Conservation (phyloP, 2,888 invertebrate genomes). For the Aethes cnicana region DNA sequence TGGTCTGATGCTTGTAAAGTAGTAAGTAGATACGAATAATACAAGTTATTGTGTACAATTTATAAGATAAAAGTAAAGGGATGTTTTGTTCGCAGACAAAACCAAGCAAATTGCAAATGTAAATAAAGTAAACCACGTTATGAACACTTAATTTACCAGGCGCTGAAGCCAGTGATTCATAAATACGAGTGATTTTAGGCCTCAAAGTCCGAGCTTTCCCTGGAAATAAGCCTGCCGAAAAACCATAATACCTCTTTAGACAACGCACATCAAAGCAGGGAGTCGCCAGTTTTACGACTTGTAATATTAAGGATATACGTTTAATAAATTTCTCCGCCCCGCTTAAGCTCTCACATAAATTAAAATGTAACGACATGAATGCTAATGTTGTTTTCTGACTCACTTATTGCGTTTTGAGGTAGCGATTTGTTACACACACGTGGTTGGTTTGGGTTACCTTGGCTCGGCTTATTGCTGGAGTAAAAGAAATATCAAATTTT, state of each 20-base stretch:
- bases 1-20: too few relatives aligned
- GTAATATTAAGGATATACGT: slow-evolving; percentile 52
- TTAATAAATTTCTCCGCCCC: slow-evolving; percentile 45
- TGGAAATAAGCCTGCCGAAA: slow-evolving; percentile 5
- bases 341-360: slow-evolving; percentile 48
- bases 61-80: too few relatives aligned
- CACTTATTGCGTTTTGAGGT: slow-evolving; percentile 43
- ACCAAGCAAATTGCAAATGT: too few relatives aligned
- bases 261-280: slow-evolving; percentile 37
- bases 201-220: too few relatives aligned
- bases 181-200: too few relatives aligned
- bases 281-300: slow-evolving; percentile 49
- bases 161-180: too few relatives aligned
- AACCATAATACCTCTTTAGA: slow-evolving; percentile 17
- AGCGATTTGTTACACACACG: slow-evolving; percentile 46
- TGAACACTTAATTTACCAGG: too few relatives aligned
- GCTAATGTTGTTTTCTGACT: slow-evolving; percentile 46
- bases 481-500: too few relatives aligned
- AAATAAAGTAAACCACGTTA: too few relatives aligned
- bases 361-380: slow-evolving; percentile 54
- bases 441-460: slow-evolving; percentile 40
- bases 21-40: too few relatives aligned
- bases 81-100: too few relatives aligned
- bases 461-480: neutral
- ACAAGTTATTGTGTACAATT: too few relatives aligned